Percentiles rank a stretch among this genome's conserved stretches.
Evolutionary conservation across 2,113 vertebrate genomes (phyloP).

Genomic region (Ovibos moschatus): DNA sequence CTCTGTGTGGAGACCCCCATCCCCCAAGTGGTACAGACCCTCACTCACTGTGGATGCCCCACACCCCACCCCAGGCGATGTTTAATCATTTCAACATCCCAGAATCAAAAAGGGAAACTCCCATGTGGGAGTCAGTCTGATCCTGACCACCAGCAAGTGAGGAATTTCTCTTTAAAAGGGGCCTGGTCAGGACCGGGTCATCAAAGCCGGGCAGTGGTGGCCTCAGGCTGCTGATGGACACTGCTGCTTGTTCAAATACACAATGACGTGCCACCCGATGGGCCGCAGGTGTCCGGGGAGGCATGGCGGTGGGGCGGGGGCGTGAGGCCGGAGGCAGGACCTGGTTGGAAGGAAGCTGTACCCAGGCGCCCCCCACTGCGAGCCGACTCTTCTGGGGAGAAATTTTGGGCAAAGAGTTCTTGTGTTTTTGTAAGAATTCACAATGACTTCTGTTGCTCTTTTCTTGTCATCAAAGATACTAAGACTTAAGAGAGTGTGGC

Average conservation of each 20-base stretch:
- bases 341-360: background rate
- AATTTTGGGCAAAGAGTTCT: background rate
- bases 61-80: fast-evolving
- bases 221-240: conserved; percentile 66
- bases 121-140: fast-evolving
- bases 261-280: conserved; percentile 63
- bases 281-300: conserved; percentile 46
- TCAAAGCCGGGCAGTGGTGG: conserved; percentile 25
- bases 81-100: background rate
- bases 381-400: background rate
- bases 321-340: background rate
- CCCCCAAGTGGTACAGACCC: background rate
- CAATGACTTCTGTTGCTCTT: background rate
- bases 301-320: background rate
- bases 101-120: background rate
- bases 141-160: conserved; percentile 32
- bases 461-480: background rate
- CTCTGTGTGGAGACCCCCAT: fast-evolving
- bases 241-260: conserved; percentile 8
- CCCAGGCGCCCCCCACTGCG: background rate
- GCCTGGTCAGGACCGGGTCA: conserved; percentile 10
- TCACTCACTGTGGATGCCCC: fast-evolving
- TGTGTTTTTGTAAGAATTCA: background rate
- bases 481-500: background rate
- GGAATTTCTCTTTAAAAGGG: conserved; percentile 42